Conservation (phyloP, 2,113 vertebrate genomes). For the Aphyosemion australe region DNA sequence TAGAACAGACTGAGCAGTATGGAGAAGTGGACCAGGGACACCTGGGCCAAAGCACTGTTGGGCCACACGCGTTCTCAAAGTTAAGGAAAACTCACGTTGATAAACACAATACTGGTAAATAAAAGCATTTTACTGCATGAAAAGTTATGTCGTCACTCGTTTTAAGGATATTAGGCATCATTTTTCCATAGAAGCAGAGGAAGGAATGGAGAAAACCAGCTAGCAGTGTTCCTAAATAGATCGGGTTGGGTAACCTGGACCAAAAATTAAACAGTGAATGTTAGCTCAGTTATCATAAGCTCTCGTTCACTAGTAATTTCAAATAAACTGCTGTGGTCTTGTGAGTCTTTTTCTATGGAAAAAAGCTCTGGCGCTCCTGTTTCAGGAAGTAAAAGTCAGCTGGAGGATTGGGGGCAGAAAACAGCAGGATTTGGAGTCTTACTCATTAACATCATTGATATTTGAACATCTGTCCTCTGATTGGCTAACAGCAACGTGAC, state of each 20-base stretch:
- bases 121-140: not conserved
- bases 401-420: no score
- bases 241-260: conserved; percentile 79
- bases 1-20: conserved; percentile 73
- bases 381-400: no score
- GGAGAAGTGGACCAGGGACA: conserved; percentile 72
- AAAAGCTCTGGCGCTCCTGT: no score
- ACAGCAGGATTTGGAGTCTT: no score
- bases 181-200: conserved; percentile 78
- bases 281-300: no score
- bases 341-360: no score
- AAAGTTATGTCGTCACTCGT: not conserved
- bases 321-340: no score
- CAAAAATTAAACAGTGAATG: not conserved
- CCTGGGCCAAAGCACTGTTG: conserved; percentile 62
- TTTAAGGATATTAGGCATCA: conserved; percentile 83
- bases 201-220: conserved; percentile 79
- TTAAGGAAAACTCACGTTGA: conserved; percentile 61
- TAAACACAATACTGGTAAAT: not conserved
- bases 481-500: no score
- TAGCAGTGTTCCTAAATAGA: conserved; percentile 80
- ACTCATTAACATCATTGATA: no score
- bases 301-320: no score
- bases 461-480: no score
- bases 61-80: conserved; percentile 73